Conservation (phyloP, 1,140 invertebrate genomes). For the Drosophila sucinea region DNA sequence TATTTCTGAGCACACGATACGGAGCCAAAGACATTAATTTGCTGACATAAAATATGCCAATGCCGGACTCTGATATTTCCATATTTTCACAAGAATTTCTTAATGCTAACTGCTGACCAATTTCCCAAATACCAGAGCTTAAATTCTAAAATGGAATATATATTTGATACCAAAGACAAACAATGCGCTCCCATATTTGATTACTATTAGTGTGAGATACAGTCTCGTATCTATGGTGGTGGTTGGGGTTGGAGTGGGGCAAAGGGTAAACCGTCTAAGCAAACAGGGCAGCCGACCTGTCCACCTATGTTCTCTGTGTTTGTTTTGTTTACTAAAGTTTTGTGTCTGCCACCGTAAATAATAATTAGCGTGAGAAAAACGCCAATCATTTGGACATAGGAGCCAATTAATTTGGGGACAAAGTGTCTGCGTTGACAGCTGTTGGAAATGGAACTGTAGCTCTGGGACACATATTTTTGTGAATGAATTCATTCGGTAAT, state of each 20-base stretch:
- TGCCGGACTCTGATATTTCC: slow-evolving; percentile 75
- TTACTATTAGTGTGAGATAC: slow-evolving; percentile 63
- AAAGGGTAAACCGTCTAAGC: slow-evolving; percentile 25
- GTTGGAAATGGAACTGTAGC: slow-evolving; percentile 28
- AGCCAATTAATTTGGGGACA: slow-evolving; percentile 61
- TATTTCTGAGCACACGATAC: slow-evolving; percentile 59
- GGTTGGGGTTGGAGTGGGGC: neutral
- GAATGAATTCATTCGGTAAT: neutral
- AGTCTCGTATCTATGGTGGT: neutral
- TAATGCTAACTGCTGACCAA: slow-evolving; percentile 28
- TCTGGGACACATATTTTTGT: slow-evolving; percentile 13
- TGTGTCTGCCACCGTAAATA: slow-evolving; percentile 63
- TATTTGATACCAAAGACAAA: slow-evolving; percentile 66
- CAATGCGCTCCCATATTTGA: slow-evolving; percentile 71
- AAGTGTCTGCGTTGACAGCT: slow-evolving; percentile 35
- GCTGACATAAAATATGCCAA: slow-evolving; percentile 83
- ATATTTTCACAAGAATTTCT: slow-evolving; percentile 43
- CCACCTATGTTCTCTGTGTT: neutral
- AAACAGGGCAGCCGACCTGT: slow-evolving; percentile 5
- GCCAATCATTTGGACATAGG: slow-evolving; percentile 60
- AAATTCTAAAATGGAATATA: slow-evolving; percentile 51
- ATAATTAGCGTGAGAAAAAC: slow-evolving; percentile 74
- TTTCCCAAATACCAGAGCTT: slow-evolving; percentile 32
- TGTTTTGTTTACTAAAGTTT: slow-evolving; percentile 58
- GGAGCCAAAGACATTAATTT: slow-evolving; percentile 84